phyloP scores from a whole-genome alignment of 1,140 invertebrate species.

The Temnothorax nylanderi region DNA sequence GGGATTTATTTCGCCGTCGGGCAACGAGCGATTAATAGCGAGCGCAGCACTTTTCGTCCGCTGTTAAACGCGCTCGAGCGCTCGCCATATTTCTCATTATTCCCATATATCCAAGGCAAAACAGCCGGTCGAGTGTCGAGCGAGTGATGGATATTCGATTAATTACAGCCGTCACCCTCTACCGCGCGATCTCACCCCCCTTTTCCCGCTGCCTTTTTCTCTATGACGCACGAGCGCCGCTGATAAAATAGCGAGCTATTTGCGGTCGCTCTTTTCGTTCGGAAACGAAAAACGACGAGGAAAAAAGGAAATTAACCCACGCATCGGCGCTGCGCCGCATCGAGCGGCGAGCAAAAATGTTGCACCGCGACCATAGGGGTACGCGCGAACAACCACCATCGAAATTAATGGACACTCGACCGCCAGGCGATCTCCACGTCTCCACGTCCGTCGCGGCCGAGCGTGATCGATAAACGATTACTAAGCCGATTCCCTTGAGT shows the following conservation, averaged over 20 bases:
- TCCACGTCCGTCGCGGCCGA: background rate
- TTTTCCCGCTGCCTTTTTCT: background rate
- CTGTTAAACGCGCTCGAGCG: conserved; percentile 28
- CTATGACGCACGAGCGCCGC: conserved; percentile 54
- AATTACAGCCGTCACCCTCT: conserved; percentile 49
- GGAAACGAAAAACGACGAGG: conserved; percentile 7
- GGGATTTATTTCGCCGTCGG: conserved; percentile 37
- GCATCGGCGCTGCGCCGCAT: conserved; percentile 23
- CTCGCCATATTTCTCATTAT: conserved; percentile 43
- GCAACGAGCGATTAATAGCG: conserved; percentile 53
- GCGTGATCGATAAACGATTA: conserved; percentile 20
- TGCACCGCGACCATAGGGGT: conserved; percentile 24
- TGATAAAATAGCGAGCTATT: conserved; percentile 60
- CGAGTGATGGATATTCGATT: conserved; percentile 65
- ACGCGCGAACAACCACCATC: conserved; percentile 17
- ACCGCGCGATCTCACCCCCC: background rate
- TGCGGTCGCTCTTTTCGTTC: conserved; percentile 36
- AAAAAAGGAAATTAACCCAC: conserved; percentile 66
- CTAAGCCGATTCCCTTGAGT: background rate
- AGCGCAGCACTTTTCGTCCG: conserved; percentile 18
- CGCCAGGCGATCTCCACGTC: background rate
- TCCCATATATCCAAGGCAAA: conserved; percentile 40
- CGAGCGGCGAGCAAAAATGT: conserved; percentile 66
- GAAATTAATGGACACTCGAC: conserved; percentile 72
- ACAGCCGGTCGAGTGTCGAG: conserved; percentile 35